Conservation (phyloP, 2,113 vertebrate genomes). For the Dipodomys merriami region DNA sequence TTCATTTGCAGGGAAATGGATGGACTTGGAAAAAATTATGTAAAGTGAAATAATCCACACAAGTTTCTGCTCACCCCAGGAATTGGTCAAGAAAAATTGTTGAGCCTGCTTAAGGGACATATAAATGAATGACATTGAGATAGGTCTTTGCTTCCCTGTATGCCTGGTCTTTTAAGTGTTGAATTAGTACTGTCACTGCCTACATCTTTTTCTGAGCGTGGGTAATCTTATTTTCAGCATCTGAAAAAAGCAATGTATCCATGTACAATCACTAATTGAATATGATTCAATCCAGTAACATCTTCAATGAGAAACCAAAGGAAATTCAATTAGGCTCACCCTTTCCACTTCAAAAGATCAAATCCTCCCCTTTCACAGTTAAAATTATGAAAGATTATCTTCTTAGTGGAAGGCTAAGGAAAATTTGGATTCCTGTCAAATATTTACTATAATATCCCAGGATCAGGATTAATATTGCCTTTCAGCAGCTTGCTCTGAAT, state of each 20-base stretch:
- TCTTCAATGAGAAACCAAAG: conserved; percentile 75
- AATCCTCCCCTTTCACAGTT: conserved; percentile 67
- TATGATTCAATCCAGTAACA: conserved; percentile 56
- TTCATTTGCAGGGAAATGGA: too few species aligned
- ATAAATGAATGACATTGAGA: conserved; percentile 9
- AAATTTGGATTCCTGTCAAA: conserved; percentile 65
- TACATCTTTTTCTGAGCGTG: conserved; percentile 45
- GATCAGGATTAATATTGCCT: conserved; percentile 63
- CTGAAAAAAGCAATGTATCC: conserved; percentile 67
- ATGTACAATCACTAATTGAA: conserved; percentile 42
- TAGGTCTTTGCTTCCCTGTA: not conserved
- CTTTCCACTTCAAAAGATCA: conserved; percentile 71
- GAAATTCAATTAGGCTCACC: conserved; percentile 67
- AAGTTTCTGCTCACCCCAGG: not conserved
- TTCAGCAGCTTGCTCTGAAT: conserved; percentile 63
- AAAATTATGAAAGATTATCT: conserved; percentile 79
- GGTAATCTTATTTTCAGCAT: conserved; percentile 66
- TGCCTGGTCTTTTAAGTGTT: not conserved
- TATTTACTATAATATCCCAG: conserved; percentile 55
- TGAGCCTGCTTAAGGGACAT: not conserved
- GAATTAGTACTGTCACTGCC: not conserved
- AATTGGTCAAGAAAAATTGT: not conserved
- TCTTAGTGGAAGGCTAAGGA: conserved; percentile 61
- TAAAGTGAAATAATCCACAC: not conserved
- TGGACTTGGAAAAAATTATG: too few species aligned